Evolutionary conservation across 2,888 invertebrate species (phyloP).

Genomic region (Meteorus cinctellus): DNA sequence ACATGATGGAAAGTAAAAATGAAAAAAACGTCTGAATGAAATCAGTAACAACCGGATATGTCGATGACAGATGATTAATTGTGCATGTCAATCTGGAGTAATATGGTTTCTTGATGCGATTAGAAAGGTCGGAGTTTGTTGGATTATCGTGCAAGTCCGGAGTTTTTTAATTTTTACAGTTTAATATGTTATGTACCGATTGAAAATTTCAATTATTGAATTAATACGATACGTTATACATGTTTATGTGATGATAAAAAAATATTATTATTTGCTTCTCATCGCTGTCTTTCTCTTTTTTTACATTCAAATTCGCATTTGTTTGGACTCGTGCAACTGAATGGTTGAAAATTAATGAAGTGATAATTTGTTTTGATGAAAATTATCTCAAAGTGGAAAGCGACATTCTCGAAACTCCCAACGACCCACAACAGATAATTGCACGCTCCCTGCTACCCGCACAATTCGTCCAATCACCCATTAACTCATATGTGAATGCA

Average conservation of each 20-base stretch:
- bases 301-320: neutral
- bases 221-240: neutral
- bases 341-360: neutral
- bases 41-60: slow-evolving; percentile 26
- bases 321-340: neutral
- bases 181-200: neutral
- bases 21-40: slow-evolving; percentile 16
- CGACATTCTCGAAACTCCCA: neutral
- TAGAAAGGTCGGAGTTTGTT: slow-evolving; percentile 35
- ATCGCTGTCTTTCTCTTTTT: neutral
- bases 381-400: neutral
- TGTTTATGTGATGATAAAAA: slow-evolving; percentile 3
- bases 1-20: neutral
- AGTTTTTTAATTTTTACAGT: slow-evolving; percentile 10
- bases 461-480: neutral
- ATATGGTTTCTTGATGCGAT: slow-evolving; percentile 23
- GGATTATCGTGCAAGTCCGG: slow-evolving; percentile 25
- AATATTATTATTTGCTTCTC: slow-evolving; percentile 4
- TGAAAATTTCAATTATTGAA: slow-evolving; percentile 17
- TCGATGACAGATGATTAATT: slow-evolving; percentile 22
- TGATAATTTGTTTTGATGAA: neutral
- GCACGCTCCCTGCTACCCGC: neutral
- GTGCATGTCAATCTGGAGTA: slow-evolving; percentile 12
- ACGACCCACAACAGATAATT: neutral
- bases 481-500: neutral